These are phyloP conservation scores for Sorex araneus DNA, from an alignment of 2,113 vertebrate genomes.

Conservation along the genomic window DNA sequence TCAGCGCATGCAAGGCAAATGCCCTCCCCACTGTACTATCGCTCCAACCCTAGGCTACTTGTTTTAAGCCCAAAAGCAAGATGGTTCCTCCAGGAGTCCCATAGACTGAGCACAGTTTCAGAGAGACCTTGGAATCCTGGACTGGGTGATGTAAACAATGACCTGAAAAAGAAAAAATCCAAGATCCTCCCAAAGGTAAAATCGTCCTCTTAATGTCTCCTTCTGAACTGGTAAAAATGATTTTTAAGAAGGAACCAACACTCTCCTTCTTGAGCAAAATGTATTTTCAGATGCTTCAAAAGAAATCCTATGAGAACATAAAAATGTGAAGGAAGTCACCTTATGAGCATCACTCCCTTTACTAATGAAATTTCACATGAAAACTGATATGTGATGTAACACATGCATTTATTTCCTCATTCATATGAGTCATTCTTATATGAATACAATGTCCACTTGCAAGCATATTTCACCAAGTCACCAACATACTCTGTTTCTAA, in stretches of 20 bases:
- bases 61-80: background rate
- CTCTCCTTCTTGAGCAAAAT: background rate
- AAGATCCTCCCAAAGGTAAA: background rate
- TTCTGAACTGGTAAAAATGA: background rate
- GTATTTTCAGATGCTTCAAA: background rate
- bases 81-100: background rate
- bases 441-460: background rate
- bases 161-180: conserved; percentile 33
- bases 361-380: conserved; percentile 12
- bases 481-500: no score
- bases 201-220: background rate
- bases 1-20: no score
- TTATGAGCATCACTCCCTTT: background rate
- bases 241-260: background rate
- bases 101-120: background rate
- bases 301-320: background rate
- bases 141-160: background rate
- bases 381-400: background rate
- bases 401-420: background rate
- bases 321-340: background rate
- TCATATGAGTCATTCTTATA: conserved; percentile 8
- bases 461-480: no score
- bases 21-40: no score
- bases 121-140: background rate
- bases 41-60: no score